A percentile compares a stretch with the other conserved stretches of the same genome.
phyloP scores from a whole-genome alignment of 2,113 vertebrate species.

The Bubalus kerabau region DNA sequence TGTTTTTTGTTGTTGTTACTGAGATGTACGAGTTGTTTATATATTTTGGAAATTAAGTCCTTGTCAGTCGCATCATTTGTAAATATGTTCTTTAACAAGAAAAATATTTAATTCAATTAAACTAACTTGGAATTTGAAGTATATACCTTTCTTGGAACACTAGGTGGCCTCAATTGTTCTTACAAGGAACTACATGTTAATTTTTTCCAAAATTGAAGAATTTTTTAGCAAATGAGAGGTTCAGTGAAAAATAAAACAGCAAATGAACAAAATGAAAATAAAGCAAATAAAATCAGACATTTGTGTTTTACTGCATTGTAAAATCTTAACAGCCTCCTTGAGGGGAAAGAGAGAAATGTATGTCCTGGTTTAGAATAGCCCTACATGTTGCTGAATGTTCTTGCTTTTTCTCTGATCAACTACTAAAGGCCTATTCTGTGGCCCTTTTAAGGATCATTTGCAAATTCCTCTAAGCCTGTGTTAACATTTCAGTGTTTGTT shows the following conservation, averaged over 20 bases:
- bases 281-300: not conserved
- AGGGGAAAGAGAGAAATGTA: not conserved
- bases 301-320: not conserved
- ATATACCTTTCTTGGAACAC: slow-evolving; percentile 28
- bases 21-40: not conserved
- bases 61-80: not conserved
- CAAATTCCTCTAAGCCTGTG: not conserved
- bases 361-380: not conserved
- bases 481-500: not conserved
- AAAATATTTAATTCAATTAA: not conserved
- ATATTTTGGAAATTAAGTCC: not conserved
- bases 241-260: not conserved
- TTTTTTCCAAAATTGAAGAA: not conserved
- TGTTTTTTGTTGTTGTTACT: not conserved
- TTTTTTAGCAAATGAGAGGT: not conserved
- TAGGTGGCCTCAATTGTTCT: slow-evolving; percentile 51
- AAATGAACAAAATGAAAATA: not conserved
- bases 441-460: not conserved
- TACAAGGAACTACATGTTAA: not conserved
- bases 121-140: slow-evolving; percentile 19
- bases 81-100: not conserved
- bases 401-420: not conserved
- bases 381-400: not conserved
- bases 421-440: not conserved
- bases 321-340: not conserved